Evolutionary conservation across 1,140 invertebrate genomes (phyloP).

Genomic region (Pogonomyrmex californicus): DNA sequence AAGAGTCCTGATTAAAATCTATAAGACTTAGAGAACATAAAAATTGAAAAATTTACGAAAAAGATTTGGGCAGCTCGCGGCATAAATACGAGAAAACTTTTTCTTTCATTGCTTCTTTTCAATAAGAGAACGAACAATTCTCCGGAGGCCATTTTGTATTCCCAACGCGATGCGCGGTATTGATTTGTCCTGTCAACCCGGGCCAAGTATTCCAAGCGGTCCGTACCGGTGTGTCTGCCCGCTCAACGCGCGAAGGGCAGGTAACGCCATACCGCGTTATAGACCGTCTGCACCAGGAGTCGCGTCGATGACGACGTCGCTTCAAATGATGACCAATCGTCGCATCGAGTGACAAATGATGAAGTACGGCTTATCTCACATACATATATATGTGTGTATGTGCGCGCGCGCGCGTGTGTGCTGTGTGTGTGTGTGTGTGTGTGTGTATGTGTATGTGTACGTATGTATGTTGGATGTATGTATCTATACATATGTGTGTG

Average conservation of each 20-base stretch:
- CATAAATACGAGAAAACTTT: conserved; percentile 3
- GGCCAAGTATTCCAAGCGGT: conserved; percentile 68
- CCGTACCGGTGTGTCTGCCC: conserved; percentile 64
- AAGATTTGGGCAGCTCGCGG: too few relatives aligned
- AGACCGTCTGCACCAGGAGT: conserved; percentile 37
- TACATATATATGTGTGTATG: conserved; percentile 35
- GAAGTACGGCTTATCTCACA: conserved; percentile 79
- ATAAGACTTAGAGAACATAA: background rate
- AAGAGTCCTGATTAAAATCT: background rate
- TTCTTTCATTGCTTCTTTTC: background rate
- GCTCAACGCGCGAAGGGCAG: conserved; percentile 33
- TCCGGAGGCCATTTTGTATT: conserved; percentile 87
- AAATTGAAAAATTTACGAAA: background rate
- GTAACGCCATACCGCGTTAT: background rate
- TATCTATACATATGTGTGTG: background rate
- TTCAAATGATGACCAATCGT: conserved; percentile 56
- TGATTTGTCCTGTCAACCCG: conserved; percentile 85
- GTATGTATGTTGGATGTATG: background rate
- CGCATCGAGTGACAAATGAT: conserved; percentile 79
- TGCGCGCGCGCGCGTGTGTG: background rate
- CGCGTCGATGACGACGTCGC: conserved; percentile 42
- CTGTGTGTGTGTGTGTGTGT: background rate
- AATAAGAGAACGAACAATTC: conserved; percentile 46
- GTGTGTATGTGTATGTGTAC: background rate
- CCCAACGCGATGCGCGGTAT: conserved; percentile 84